These are phyloP conservation scores for Phainopepla nitens DNA, from an alignment of 2,113 vertebrate genomes.

Conservation along the genomic window DNA sequence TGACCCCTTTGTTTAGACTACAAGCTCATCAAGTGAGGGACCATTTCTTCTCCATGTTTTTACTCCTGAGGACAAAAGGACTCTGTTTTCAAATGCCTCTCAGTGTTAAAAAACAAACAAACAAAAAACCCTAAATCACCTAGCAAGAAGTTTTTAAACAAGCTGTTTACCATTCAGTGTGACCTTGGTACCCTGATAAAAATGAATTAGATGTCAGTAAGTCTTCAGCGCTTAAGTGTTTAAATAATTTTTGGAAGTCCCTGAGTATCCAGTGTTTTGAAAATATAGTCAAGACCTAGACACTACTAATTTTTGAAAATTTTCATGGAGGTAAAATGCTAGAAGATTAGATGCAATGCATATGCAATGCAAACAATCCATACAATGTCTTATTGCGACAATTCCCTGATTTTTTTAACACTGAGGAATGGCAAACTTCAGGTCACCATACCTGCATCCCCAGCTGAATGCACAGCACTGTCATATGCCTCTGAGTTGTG, in stretches of 20 bases:
- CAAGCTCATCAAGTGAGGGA: background rate
- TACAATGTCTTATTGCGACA: rapidly evolving
- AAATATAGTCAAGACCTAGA: background rate
- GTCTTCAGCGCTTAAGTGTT: background rate
- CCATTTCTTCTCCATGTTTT: background rate
- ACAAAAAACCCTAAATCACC: background rate
- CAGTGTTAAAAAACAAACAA: background rate
- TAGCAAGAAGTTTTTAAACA: background rate
- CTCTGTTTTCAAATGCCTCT: background rate
- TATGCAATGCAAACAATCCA: background rate
- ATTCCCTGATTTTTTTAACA: background rate
- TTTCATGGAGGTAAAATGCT: background rate
- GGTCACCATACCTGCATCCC: constrained; percentile 80
- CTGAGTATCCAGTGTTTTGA: background rate
- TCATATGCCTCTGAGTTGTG: constrained; percentile 80
- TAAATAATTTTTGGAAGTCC: background rate
- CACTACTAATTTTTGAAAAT: background rate
- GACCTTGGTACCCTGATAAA: background rate
- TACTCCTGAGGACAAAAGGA: background rate
- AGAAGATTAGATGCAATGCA: background rate
- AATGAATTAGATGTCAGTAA: background rate
- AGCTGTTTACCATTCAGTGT: background rate
- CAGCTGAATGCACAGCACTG: constrained; percentile 80
- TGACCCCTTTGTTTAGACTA: constrained; percentile 11
- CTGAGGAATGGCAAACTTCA: background rate